Evolutionary conservation across 1,140 invertebrate genomes (phyloP), one percentile per base, ranked within the genome.

Genomic region (Drosophila sproati): DNA sequence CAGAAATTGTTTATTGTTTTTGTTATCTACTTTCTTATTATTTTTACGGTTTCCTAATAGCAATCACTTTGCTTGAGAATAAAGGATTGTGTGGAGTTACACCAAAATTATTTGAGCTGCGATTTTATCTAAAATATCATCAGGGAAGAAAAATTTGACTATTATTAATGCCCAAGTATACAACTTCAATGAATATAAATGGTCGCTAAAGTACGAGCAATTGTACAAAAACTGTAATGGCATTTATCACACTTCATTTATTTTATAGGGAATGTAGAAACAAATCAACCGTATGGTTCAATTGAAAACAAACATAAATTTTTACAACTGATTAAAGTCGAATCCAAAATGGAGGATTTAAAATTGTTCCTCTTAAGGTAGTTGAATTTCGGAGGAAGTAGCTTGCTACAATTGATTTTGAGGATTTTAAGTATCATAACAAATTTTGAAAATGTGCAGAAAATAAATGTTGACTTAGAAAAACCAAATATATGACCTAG

Each of bases 161-260:
- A 50, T 68, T 59, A 59, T 28, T 51, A 31, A 20, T 51, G 20
- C 45, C 45, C 45, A 34, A 37, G 35, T 31, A 52, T 20, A 61
- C 31, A 35, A 43, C 3, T 12, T 32, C 37, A 62, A 50, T 55
- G 43, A 50, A 70, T 41, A 70, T 62, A 43, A 74, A 61, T 62
- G 39, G 45, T 43, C 20, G 52, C 7, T 47, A 50, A 41, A 56
- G 43, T 55, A 45, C 29, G 20, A 4, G 35, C 57, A 56, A 50
- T 74, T 56, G 43, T 54, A 52, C 50, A 68, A 52, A 45, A 51
- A 71, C 71, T 37, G 34, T 47, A 48, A 43, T 62, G 50, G 67
- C 43, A 75, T 71, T 70, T 71, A 55, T 63, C 62, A 75, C 73
- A 52, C 59, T 63, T 64, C 66, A 64, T 71, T 71, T 43, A 71